Percentiles rank a stretch among this genome's conserved stretches.
Evolutionary conservation across 92 coral and sea anemone species (phyloP).

Genomic region (Zoanthus solanderi): DNA sequence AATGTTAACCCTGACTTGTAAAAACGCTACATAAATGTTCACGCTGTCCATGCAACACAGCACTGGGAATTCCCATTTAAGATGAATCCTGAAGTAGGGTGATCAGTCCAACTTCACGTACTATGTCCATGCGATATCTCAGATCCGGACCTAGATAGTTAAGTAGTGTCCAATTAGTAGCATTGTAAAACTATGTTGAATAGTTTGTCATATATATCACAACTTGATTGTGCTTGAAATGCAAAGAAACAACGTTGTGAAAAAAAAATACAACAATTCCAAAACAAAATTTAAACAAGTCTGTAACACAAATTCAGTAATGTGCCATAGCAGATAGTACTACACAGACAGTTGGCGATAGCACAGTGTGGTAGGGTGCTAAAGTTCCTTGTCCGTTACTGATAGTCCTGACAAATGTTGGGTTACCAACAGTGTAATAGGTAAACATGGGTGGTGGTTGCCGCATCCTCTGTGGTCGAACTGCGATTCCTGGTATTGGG

Average conservation of each 20-base stretch:
- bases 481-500: conserved; percentile 11
- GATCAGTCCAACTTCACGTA: conserved; percentile 31
- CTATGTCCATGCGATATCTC: conserved; percentile 33
- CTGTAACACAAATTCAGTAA: conserved; percentile 12
- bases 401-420: conserved; percentile 22
- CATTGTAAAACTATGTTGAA: conserved; percentile 30
- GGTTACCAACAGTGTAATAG: conserved; percentile 15
- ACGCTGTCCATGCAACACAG: conserved; percentile 25
- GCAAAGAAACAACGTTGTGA: conserved; percentile 19
- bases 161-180: conserved; percentile 27
- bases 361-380: conserved; percentile 21
- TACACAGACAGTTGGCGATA: conserved; percentile 26
- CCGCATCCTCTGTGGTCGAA: conserved; percentile 39
- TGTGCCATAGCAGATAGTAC: conserved; percentile 11
- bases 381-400: conserved; percentile 27
- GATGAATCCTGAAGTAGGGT: conserved; percentile 18
- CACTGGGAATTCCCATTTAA: conserved; percentile 11
- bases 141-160: conserved; percentile 34
- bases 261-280: conserved; percentile 4
- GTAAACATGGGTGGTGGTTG: conserved; percentile 33
- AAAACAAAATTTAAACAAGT: conserved; percentile 24
- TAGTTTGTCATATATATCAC: conserved; percentile 20
- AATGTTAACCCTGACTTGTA: conserved; percentile 32
- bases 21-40: conserved; percentile 12
- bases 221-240: conserved; percentile 18